Conservation (phyloP, 2,888 invertebrate species). For the Phengaris arion region DNA sequence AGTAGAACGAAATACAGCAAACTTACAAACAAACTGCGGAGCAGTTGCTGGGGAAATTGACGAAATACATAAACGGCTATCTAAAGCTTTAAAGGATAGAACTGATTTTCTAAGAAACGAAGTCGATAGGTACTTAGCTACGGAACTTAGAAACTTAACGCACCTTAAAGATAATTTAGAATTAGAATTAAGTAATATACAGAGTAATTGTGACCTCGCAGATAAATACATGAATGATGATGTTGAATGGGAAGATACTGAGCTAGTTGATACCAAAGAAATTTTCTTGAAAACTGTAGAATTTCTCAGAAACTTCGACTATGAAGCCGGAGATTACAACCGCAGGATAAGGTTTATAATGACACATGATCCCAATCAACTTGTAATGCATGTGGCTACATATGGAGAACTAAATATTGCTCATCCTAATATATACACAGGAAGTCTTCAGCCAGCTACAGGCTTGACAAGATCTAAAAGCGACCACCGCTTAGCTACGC, state of each 20-base stretch:
- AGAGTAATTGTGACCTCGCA: conserved; percentile 97
- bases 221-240: conserved; percentile 96
- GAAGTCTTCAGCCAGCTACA: conserved; percentile 81
- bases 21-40: conserved; percentile 92
- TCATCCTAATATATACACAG: conserved; percentile 80
- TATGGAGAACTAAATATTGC: conserved; percentile 94
- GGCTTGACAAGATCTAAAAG: conserved; percentile 95
- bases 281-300: conserved; percentile 97
- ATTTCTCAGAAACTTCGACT: conserved; percentile 95
- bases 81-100: conserved; percentile 93
- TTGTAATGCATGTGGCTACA: conserved; percentile 91
- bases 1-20: conserved; percentile 93
- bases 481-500: conserved; percentile 93
- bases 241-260: conserved; percentile 95
- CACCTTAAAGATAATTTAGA: conserved; percentile 96
- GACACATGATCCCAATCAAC: conserved; percentile 94
- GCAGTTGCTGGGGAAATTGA: conserved; percentile 96
- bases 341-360: conserved; percentile 91
- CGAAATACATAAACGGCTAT: conserved; percentile 91
- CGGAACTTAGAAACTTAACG: conserved; percentile 91
- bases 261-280: conserved; percentile 96
- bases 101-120: conserved; percentile 92
- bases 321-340: conserved; percentile 93
- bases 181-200: conserved; percentile 95
- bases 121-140: conserved; percentile 93